Evolutionary conservation across 2,113 vertebrate species (phyloP).

Genomic region (Chelonoidis abingdonii): DNA sequence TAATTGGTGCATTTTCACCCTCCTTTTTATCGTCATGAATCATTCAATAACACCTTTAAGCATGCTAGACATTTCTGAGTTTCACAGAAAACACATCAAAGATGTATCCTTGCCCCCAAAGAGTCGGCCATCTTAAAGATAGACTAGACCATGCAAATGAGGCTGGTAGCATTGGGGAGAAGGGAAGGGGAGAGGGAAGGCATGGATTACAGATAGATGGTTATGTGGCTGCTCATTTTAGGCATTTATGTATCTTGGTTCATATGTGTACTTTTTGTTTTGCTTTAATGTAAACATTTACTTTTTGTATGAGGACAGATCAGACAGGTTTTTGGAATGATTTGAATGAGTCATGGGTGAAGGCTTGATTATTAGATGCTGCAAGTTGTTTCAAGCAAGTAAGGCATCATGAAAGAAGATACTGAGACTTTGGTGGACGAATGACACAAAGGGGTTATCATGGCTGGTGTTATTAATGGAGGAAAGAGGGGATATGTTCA

Average conservation of each 20-base stretch:
- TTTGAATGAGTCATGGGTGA: background rate
- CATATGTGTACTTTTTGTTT: no score
- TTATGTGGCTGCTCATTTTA: no score
- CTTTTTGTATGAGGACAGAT: background rate
- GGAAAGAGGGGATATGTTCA: background rate
- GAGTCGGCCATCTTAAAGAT: background rate
- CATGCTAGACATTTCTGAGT: background rate
- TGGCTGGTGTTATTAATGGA: background rate
- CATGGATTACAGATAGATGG: fast-evolving
- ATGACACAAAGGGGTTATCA: background rate
- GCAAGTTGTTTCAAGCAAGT: slow-evolving; percentile 10
- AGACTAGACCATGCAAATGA: background rate
- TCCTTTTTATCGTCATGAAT: background rate
- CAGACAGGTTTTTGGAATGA: background rate
- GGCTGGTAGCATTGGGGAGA: background rate
- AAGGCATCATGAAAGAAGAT: background rate
- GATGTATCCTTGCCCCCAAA: background rate
- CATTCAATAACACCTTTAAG: background rate
- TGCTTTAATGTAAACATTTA: background rate
- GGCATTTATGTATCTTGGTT: no score
- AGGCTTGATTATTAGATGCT: background rate
- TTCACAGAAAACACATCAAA: background rate
- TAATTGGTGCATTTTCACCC: background rate
- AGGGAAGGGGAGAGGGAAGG: background rate
- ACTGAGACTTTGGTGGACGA: background rate